Evolutionary conservation across 2,113 vertebrate genomes (phyloP).

Genomic region (Tachuris rubrigastra): DNA sequence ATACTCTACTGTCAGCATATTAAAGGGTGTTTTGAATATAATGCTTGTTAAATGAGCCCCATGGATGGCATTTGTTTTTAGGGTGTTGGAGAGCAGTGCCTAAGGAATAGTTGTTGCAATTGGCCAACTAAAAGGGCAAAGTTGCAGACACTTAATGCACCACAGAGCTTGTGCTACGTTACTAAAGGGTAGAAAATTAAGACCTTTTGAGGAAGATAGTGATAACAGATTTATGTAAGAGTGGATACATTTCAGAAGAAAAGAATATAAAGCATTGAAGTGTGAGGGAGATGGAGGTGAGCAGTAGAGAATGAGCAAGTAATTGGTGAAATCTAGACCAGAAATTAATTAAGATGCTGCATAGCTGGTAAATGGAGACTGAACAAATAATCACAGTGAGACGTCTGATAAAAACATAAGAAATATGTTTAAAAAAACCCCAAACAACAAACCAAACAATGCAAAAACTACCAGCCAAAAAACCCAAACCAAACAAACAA

Average conservation of each 20-base stretch:
- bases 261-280: background rate
- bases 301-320: background rate
- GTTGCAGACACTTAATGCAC: background rate
- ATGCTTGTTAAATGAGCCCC: background rate
- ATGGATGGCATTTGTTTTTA: background rate
- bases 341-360: background rate
- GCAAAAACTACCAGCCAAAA: too few relatives aligned
- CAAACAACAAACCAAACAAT: background rate
- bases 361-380: background rate
- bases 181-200: background rate
- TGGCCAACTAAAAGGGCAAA: background rate
- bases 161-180: accelerated
- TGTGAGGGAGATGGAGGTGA: background rate
- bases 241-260: background rate
- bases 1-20: background rate
- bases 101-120: background rate
- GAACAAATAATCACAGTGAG: background rate
- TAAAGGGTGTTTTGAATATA: background rate
- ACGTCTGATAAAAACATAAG: background rate
- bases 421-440: accelerated
- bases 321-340: background rate
- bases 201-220: background rate
- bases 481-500: background rate
- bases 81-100: background rate
- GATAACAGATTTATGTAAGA: background rate